phyloP scores from a whole-genome alignment of 2,797 vertebrate genomes.

The Babyrousa celebensis region DNA sequence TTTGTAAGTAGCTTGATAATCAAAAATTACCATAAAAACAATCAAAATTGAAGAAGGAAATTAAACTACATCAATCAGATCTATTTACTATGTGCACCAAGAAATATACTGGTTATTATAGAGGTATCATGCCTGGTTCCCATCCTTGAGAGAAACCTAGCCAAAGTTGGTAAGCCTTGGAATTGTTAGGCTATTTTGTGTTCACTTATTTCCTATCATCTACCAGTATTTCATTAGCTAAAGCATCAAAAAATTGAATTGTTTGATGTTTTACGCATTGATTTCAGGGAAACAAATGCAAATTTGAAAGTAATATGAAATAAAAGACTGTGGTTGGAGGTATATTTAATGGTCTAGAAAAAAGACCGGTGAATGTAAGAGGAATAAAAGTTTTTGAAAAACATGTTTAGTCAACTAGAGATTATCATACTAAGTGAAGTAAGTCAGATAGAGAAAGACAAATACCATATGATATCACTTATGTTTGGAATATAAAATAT shows the following conservation, averaged over 20 bases:
- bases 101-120: background rate
- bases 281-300: conserved; percentile 26
- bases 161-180: background rate
- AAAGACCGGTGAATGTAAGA: conserved; percentile 8
- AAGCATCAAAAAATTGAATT: background rate
- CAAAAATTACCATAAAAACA: background rate
- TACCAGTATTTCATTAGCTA: background rate
- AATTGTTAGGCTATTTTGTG: background rate
- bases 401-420: background rate
- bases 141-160: background rate
- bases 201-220: background rate
- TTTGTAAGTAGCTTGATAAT: background rate
- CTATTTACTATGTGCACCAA: background rate
- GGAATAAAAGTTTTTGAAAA: background rate
- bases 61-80: background rate
- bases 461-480: no score
- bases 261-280: background rate
- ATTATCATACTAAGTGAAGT: no score
- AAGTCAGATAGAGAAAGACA: no score
- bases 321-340: background rate
- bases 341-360: background rate
- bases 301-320: background rate
- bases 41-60: background rate
- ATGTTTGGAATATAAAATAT: no score
- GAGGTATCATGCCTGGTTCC: rapidly evolving